These are phyloP conservation scores for Neopelma chrysocephalum DNA, from an alignment of 2,797 vertebrate genomes.

Conservation along the genomic window DNA sequence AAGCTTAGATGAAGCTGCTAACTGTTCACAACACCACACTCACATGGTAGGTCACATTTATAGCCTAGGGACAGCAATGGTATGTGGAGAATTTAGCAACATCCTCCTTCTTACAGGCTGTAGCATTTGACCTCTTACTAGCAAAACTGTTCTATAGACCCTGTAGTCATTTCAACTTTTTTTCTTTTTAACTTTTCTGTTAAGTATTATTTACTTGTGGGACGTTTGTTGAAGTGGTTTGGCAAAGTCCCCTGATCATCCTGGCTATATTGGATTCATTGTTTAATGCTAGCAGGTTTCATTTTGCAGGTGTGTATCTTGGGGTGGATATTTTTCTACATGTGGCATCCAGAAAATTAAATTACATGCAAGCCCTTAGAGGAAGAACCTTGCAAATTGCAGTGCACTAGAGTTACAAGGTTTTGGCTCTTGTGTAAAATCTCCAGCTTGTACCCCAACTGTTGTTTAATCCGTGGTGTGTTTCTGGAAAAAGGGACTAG, in stretches of 20 bases:
- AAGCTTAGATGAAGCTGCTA: not conserved
- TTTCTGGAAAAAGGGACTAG: not conserved
- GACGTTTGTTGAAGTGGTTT: not conserved
- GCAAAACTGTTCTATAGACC: not conserved
- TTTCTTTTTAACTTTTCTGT: not conserved
- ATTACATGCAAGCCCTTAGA: fast-evolving
- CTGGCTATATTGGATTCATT: not conserved
- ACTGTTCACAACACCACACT: not conserved
- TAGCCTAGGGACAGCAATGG: slow-evolving; percentile 63
- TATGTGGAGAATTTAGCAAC: slow-evolving; percentile 82
- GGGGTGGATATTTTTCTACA: not conserved
- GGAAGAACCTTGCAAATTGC: not conserved
- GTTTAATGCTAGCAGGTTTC: fast-evolving
- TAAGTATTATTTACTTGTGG: not conserved
- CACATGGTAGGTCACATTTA: slow-evolving; percentile 47
- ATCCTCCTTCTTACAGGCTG: slow-evolving; percentile 61
- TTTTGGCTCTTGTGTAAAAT: not conserved
- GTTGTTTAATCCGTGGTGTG: fast-evolving
- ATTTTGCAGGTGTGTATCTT: not conserved
- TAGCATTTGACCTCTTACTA: not conserved
- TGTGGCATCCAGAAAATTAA: not conserved
- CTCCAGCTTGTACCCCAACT: not conserved
- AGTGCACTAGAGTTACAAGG: not conserved
- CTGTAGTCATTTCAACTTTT: not conserved
- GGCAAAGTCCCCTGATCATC: not conserved